These are phyloP conservation scores for Allophyes oxyacanthae DNA, from an alignment of 2,888 invertebrate genomes.

Conservation along the genomic window DNA sequence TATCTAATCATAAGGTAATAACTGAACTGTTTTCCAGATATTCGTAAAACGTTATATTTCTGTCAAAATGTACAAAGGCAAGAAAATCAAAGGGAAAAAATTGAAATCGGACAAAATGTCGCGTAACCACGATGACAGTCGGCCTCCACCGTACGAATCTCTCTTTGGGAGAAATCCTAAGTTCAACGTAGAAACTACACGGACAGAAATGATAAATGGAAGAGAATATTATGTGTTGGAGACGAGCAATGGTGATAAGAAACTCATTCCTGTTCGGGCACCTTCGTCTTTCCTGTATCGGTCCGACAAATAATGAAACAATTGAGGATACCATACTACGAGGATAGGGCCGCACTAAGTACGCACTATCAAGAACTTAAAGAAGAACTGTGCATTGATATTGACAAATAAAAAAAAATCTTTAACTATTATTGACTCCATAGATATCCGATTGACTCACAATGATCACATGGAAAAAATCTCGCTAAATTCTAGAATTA, in stretches of 20 bases:
- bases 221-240: constrained; percentile 93
- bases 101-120: constrained; percentile 52
- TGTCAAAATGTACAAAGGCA: constrained; percentile 46
- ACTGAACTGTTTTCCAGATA: too few species aligned
- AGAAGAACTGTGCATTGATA: too few species aligned
- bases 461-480: constrained; percentile 37
- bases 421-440: too few species aligned
- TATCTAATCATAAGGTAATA: too few species aligned
- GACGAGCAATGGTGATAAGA: constrained; percentile 90
- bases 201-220: constrained; percentile 91
- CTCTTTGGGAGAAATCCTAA: constrained; percentile 83
- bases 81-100: constrained; percentile 46
- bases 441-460: too few species aligned
- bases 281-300: constrained; percentile 94
- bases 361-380: too few species aligned
- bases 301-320: constrained; percentile 46
- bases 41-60: constrained; percentile 68
- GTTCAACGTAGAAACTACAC: constrained; percentile 70
- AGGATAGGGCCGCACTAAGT: background rate
- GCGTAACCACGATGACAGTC: constrained; percentile 69
- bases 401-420: too few species aligned
- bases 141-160: constrained; percentile 92
- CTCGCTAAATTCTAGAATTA: background rate
- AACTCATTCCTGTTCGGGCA: constrained; percentile 92
- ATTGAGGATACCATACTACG: background rate